A percentile compares a stretch with the other conserved stretches of the same genome.
phyloP scores from a whole-genome alignment of 2,888 invertebrate species.

The Scrobipalpa costella region DNA sequence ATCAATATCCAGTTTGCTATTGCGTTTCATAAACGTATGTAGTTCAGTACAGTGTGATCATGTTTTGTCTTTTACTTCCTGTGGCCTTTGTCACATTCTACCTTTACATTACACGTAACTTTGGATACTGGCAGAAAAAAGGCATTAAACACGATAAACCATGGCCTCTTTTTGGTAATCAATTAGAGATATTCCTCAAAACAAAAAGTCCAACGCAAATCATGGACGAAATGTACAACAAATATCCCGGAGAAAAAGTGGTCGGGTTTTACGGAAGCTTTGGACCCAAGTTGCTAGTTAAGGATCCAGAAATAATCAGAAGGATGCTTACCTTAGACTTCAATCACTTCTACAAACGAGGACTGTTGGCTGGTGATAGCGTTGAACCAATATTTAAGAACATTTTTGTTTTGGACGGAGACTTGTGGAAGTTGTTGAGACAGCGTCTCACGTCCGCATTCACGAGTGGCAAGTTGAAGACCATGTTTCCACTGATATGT shows the following conservation, averaged over 20 bases:
- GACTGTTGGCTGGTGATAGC: slow-evolving; percentile 35
- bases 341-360: slow-evolving; percentile 41
- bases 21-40: no score
- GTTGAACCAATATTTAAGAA: slow-evolving; percentile 44
- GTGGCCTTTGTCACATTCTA: no score
- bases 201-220: slow-evolving; percentile 37
- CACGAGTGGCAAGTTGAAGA: slow-evolving; percentile 44
- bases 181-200: slow-evolving; percentile 33
- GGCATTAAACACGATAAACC: slow-evolving; percentile 41
- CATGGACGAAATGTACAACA: slow-evolving; percentile 36
- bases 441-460: slow-evolving; percentile 48
- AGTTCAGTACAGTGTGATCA: no score
- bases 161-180: slow-evolving; percentile 38
- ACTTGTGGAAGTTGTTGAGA: slow-evolving; percentile 49
- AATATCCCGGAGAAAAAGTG: slow-evolving; percentile 41
- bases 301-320: slow-evolving; percentile 44
- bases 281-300: slow-evolving; percentile 38
- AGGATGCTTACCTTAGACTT: slow-evolving; percentile 44
- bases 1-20: no score
- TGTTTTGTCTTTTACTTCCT: no score
- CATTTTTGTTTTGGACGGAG: slow-evolving; percentile 48
- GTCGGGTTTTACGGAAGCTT: slow-evolving; percentile 43
- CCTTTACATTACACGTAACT: slow-evolving; percentile 36
- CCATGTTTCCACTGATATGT: slow-evolving; percentile 49
- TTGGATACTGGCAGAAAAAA: slow-evolving; percentile 38